Evolutionary conservation across 1,140 invertebrate genomes (phyloP).

Genomic region (Agrilus planipennis): DNA sequence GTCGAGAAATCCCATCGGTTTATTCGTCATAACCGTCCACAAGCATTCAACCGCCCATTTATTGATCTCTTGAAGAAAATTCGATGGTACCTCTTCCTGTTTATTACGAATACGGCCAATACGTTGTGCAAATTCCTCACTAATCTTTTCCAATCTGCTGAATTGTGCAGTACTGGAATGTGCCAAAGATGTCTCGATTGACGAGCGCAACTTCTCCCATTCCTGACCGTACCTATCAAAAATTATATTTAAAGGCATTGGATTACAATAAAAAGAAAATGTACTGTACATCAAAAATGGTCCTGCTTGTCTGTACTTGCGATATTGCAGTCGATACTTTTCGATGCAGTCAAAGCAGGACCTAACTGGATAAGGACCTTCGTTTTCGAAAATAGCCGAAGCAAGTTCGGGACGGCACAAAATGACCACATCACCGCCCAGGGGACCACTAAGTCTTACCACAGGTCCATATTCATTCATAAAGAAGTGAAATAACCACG

Average conservation of each 20-base stretch:
- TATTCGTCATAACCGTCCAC: constrained; percentile 31
- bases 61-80: constrained; percentile 46
- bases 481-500: constrained; percentile 32
- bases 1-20: constrained; percentile 30
- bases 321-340: constrained; percentile 43
- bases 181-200: constrained; percentile 37
- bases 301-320: constrained; percentile 40
- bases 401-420: constrained; percentile 48
- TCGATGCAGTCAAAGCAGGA: constrained; percentile 48
- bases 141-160: constrained; percentile 32
- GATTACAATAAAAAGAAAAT: neutral
- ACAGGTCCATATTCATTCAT: constrained; percentile 52
- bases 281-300: constrained; percentile 43
- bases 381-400: constrained; percentile 43
- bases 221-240: constrained; percentile 37
- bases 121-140: constrained; percentile 29
- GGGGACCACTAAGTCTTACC: constrained; percentile 46
- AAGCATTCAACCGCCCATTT: constrained; percentile 58
- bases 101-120: constrained; percentile 40
- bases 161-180: constrained; percentile 31
- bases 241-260: neutral
- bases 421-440: constrained; percentile 46
- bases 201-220: constrained; percentile 41
- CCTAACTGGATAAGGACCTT: constrained; percentile 42
- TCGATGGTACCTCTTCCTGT: constrained; percentile 46